Evolutionary conservation across 37 sponge, comb jelly and placozoan genomes (phyloP), one percentile per base, ranked within the genome.

Genomic region (Diacarnus erythraeanus): DNA sequence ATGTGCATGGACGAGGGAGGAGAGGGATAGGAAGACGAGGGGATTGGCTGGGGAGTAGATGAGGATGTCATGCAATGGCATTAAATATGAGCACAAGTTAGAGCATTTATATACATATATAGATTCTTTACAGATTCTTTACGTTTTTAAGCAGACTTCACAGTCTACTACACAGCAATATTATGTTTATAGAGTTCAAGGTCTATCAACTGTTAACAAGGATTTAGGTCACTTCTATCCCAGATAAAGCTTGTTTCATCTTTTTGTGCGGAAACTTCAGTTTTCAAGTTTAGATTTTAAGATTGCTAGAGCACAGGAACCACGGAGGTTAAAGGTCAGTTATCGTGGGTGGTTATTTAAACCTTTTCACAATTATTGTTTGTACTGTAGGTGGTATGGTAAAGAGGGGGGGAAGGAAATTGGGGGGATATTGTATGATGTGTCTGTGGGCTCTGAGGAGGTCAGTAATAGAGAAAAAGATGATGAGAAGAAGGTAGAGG

Each of bases 261-360:
- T 4, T 6, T 25, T 5, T 29, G 12, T 39, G 22, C 37, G 69
- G 74, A 44, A 21, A 22, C 69, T 59, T n/a, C 74, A 56, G 42
- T 42, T 76, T 67, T 80, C 77, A 30, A 77, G 78, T 18, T 63
- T 91, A 36, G 92, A 91, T 51, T 83, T 69, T 26, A 91, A 91
- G 60, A 91, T 91, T 41, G 54, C 69, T 10, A 59, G 89, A 64
- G 85, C 80, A 29, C 47, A 68, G 36, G 89, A 89, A 42, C 54
- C 69, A 69, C 78, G 80, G 31, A 79, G 37, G 77, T 26, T 84
- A 29, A 79, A 89, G 77, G 89, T 84, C 21, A 20, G 77, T 42
- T n/a, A n/a, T n/a, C n/a, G n/a, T n/a, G n/a, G n/a, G n/a, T n/a
- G n/a, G n/a, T n/a, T n/a, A n/a, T n/a, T n/a, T n/a, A n/a, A n/a